Base-by-base conservation (phyloP, 2,888 invertebrate species). In the Drosophila phalerata region DNA sequence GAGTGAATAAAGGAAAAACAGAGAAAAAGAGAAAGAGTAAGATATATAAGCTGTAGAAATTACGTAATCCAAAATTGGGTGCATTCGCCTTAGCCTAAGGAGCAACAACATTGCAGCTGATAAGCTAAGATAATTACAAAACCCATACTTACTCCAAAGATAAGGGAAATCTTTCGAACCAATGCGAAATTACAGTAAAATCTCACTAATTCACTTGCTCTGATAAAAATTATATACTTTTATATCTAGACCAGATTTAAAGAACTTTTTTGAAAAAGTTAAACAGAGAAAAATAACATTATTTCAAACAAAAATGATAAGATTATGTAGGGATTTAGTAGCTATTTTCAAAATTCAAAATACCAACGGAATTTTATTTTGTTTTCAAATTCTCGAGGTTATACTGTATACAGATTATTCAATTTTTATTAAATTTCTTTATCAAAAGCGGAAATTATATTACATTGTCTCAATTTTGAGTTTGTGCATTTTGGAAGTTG, bases 41-140 rank as follows among this genome's bases (percentile, higher is more conserved):
- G 15, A 28, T 2, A 15, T 13, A 19, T 60, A 17, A 37, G 10
- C 34, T 45, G 25, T 1, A 37, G 13, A 8, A 15, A 15, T 34
- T 15, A 9, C 5, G 28, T 17, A 15, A 64, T 19, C 15, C 9
- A 5, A 5, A 51, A 38, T 13, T 15, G 28, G 10, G 71, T 55
- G 37, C 63, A 62, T 61, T 68, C 28, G 13, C 53, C 37, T 15
- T 17, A 15, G 22, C 5, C 17, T 30, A 48, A 43, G 37, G 38
- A 17, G 28, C 45, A 55, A 40, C 15, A 60, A 30, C 28, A 51
- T 13, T 51, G 6, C 38, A 10, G 6, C 43, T 60, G 73, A 73
- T 73, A 73, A 37, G 48, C 30, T 9, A 9, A 10, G 1, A n/a
- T n/a, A n/a, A n/a, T n/a, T n/a, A n/a, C n/a, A n/a, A n/a, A n/a